These are phyloP conservation scores for Mechanitis mazaeus DNA, from an alignment of 2,888 invertebrate species.

Conservation along the genomic window DNA sequence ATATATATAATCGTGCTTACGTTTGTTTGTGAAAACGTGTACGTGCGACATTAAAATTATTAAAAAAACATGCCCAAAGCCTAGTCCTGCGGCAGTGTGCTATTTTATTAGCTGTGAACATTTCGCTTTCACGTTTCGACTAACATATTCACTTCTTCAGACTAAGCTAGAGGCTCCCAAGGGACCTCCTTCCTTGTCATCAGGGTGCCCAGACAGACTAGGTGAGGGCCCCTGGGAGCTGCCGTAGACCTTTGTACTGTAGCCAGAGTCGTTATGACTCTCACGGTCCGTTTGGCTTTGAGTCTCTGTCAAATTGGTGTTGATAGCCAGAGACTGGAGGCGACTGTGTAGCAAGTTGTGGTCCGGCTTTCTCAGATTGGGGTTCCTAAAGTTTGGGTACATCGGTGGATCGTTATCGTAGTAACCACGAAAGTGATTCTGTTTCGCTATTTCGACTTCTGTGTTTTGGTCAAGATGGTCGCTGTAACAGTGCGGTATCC, in stretches of 20 bases:
- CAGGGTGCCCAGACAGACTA: slow-evolving; percentile 79
- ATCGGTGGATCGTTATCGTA: slow-evolving; percentile 59
- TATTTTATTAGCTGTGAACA: no score
- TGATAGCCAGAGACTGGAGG: slow-evolving; percentile 68
- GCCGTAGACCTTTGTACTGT: slow-evolving; percentile 88
- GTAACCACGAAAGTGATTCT: slow-evolving; percentile 63
- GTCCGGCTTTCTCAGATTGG: slow-evolving; percentile 56
- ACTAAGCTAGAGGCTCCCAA: slow-evolving; percentile 82
- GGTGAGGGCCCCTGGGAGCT: slow-evolving; percentile 88
- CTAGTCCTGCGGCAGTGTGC: no score
- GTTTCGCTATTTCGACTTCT: slow-evolving; percentile 68
- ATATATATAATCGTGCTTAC: slow-evolving; percentile 1
- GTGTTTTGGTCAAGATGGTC: slow-evolving; percentile 67
- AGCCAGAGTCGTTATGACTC: slow-evolving; percentile 89
- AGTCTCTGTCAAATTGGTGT: slow-evolving; percentile 67
- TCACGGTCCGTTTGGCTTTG: slow-evolving; percentile 78
- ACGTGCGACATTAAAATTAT: background rate
- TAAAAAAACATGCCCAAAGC: background rate
- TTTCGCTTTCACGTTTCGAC: background rate
- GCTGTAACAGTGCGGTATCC: slow-evolving; percentile 71
- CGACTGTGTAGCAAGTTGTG: slow-evolving; percentile 66
- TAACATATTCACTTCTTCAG: slow-evolving; percentile 34
- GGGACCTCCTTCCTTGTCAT: slow-evolving; percentile 58
- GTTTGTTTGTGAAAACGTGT: slow-evolving; percentile 3
- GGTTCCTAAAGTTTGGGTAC: slow-evolving; percentile 45